These are phyloP conservation scores for Xanthorhoe spadicearia DNA, from an alignment of 2,888 invertebrate genomes.

Conservation along the genomic window DNA sequence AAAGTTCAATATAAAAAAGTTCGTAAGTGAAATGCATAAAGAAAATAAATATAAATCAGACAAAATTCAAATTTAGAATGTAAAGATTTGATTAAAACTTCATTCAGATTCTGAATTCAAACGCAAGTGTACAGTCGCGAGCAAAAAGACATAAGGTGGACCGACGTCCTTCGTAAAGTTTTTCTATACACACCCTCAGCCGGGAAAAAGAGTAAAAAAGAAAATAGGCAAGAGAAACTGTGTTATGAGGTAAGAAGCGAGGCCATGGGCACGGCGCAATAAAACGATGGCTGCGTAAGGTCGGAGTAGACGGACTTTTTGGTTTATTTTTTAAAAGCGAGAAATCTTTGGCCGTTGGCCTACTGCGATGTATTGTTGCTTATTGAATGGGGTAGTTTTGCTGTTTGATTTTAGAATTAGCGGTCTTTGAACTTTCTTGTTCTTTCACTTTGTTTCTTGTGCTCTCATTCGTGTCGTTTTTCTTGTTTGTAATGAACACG, in stretches of 20 bases:
- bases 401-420: conserved; percentile 32
- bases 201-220: conserved; percentile 59
- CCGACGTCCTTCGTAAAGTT: conserved; percentile 46
- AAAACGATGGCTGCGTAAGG: conserved; percentile 80
- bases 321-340: conserved; percentile 58
- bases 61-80: conserved; percentile 1
- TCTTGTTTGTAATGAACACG: neutral
- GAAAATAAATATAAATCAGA: conserved; percentile 3
- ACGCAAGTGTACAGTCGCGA: conserved; percentile 46
- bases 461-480: neutral
- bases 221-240: conserved; percentile 70
- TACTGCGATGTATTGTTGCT: conserved; percentile 34
- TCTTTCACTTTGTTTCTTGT: conserved; percentile 12
- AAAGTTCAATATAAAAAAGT: too few relatives aligned
- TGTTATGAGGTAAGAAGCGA: conserved; percentile 82
- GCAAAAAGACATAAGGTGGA: conserved; percentile 30
- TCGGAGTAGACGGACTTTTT: conserved; percentile 68
- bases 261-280: conserved; percentile 80
- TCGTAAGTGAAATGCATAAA: neutral
- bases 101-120: conserved; percentile 51
- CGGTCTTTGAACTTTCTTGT: conserved; percentile 31
- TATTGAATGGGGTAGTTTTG: conserved; percentile 35
- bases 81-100: conserved; percentile 15
- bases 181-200: conserved; percentile 64
- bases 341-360: conserved; percentile 45